Conservation (phyloP, 2,888 invertebrate genomes). For the Ophion ellenae region DNA sequence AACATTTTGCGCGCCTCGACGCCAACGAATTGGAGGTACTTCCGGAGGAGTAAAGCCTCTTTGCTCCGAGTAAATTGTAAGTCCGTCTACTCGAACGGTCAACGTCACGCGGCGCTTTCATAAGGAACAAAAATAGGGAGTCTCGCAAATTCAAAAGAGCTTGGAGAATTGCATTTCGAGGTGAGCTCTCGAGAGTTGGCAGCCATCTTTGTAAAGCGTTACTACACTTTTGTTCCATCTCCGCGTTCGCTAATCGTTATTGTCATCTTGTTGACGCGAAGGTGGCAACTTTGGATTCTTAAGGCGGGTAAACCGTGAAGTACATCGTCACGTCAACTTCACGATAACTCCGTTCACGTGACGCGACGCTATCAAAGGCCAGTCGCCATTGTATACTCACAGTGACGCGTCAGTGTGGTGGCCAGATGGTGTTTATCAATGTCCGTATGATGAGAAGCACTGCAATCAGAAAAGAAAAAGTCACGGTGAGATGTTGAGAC, state of each 20-base stretch:
- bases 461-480: slow-evolving; percentile 69
- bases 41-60: slow-evolving; percentile 73
- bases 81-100: slow-evolving; percentile 75
- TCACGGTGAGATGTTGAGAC: not conserved
- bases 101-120: slow-evolving; percentile 75
- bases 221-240: slow-evolving; percentile 33
- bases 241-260: slow-evolving; percentile 1
- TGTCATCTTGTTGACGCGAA: slow-evolving; percentile 1
- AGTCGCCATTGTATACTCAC: slow-evolving; percentile 71
- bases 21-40: slow-evolving; percentile 32
- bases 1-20: slow-evolving; percentile 72
- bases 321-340: not conserved
- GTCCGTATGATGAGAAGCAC: slow-evolving; percentile 72
- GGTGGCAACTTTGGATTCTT: not conserved
- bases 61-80: slow-evolving; percentile 77
- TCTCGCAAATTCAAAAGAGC: slow-evolving; percentile 39
- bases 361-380: not conserved
- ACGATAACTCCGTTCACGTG: not conserved
- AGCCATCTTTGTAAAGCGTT: slow-evolving; percentile 20
- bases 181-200: slow-evolving; percentile 13
- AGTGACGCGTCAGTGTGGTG: slow-evolving; percentile 78
- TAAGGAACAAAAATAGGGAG: slow-evolving; percentile 71
- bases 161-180: slow-evolving; percentile 27
- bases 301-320: not conserved
- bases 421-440: slow-evolving; percentile 75